Percentiles rank a stretch among this genome's conserved stretches.
Evolutionary conservation across 2,797 vertebrate species (phyloP).

Genomic region (Notoglanidium macrostoma): DNA sequence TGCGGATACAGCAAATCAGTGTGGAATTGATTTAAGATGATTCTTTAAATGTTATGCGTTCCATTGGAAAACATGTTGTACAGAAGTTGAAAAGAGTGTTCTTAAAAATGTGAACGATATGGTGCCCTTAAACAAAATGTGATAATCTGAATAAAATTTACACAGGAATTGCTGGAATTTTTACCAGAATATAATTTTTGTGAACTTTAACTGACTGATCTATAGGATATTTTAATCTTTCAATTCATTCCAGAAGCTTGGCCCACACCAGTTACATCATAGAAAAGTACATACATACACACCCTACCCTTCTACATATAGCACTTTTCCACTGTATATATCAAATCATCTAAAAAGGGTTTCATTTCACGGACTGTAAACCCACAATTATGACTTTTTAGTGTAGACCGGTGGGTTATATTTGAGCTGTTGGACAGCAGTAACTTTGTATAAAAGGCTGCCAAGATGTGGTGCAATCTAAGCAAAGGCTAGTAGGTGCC

Average conservation of each 20-base stretch:
- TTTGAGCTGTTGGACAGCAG: conserved; percentile 31
- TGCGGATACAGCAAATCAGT: conserved; percentile 17
- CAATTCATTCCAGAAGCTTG: not conserved
- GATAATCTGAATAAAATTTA: not conserved
- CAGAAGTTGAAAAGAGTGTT: not conserved
- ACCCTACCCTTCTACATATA: conserved; percentile 15
- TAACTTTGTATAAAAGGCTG: conserved; percentile 33
- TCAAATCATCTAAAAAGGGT: conserved; percentile 31
- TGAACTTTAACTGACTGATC: not conserved
- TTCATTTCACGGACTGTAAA: conserved; percentile 24
- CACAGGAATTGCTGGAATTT: not conserved
- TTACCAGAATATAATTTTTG: not conserved
- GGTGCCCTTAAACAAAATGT: not conserved
- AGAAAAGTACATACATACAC: not conserved
- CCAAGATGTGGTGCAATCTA: conserved; percentile 40
- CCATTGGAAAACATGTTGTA: conserved; percentile 4
- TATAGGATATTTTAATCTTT: not conserved
- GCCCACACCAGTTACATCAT: conserved; percentile 17
- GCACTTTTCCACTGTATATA: conserved; percentile 38
- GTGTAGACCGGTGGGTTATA: conserved; percentile 22
- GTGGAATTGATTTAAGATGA: conserved; percentile 33
- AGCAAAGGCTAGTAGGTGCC: conserved; percentile 40
- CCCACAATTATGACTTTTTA: conserved; percentile 36
- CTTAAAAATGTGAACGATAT: not conserved
- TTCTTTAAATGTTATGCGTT: not conserved